Evolutionary conservation across 64 coral and sea anemone species (phyloP).

Genomic region (Platygyra sinensis): DNA sequence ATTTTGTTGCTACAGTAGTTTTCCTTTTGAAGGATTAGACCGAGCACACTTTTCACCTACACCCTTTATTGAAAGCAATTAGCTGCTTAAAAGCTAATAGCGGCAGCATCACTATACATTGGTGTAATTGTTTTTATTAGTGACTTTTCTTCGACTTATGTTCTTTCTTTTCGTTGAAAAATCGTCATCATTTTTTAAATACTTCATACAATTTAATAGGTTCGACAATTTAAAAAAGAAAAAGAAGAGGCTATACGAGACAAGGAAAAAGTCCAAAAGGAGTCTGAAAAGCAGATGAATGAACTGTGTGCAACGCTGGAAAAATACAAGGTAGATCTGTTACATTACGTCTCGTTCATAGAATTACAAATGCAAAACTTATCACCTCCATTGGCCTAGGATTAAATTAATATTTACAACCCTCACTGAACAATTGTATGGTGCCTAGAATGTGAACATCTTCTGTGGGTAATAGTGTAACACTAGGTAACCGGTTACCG

Average conservation of each 20-base stretch:
- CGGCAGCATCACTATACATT: background rate
- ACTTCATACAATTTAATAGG: slow-evolving; percentile 24
- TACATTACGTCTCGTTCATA: background rate
- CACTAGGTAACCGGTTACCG: no score
- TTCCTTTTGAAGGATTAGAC: no score
- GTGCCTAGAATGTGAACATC: no score
- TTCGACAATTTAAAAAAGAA: slow-evolving; percentile 53
- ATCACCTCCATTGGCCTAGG: no score
- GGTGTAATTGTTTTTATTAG: background rate
- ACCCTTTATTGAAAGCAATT: no score
- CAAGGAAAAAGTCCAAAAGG: slow-evolving; percentile 75
- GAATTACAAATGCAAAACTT: no score
- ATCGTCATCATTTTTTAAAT: background rate
- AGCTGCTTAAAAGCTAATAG: no score
- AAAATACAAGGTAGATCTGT: slow-evolving; percentile 90
- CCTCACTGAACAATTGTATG: no score
- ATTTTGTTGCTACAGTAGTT: background rate
- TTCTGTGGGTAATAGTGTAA: no score
- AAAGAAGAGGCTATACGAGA: slow-evolving; percentile 72
- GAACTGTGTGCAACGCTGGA: slow-evolving; percentile 94
- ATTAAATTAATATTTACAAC: no score
- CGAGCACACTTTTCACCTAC: no score
- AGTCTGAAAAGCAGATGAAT: slow-evolving; percentile 85
- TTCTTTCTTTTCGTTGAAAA: background rate
- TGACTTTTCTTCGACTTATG: background rate